A percentile compares a stretch with the other conserved stretches of the same genome.
Evolutionary conservation across 92 coral and sea anemone species (phyloP).

Genomic region (Palythoa grandiflora): DNA sequence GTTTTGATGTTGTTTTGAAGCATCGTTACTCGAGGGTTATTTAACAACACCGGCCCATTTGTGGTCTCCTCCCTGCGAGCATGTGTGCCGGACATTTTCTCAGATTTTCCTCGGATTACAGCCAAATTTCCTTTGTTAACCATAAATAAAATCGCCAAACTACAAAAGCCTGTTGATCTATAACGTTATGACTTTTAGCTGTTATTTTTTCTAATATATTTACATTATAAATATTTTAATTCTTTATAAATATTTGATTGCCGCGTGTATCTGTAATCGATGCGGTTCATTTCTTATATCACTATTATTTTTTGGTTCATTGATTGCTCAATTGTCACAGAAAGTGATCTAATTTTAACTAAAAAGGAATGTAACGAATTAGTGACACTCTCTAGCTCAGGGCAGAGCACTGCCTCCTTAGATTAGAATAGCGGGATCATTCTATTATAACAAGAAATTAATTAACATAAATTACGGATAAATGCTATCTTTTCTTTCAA

Average conservation of each 20-base stretch:
- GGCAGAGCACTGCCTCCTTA: background rate
- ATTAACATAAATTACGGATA: background rate
- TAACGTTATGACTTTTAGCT: background rate
- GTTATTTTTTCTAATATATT: background rate
- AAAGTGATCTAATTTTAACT: background rate
- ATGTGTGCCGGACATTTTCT: background rate
- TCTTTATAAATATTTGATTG: constrained; percentile 10
- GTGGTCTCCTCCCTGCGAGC: background rate
- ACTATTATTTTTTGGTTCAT: background rate
- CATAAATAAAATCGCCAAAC: background rate
- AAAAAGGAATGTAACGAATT: background rate
- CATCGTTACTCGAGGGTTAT: constrained; percentile 1
- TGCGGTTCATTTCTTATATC: background rate
- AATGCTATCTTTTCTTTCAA: background rate
- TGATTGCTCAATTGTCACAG: background rate
- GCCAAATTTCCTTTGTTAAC: background rate
- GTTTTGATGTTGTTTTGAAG: constrained; percentile 55
- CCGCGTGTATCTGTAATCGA: background rate
- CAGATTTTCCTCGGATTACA: background rate
- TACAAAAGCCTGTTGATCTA: background rate
- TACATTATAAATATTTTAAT: constrained; percentile 9
- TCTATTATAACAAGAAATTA: too few relatives aligned
- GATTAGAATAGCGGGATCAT: too few relatives aligned
- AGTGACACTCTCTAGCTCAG: background rate
- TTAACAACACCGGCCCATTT: background rate